Base-by-base conservation (phyloP, 2,797 vertebrate genomes). In the Bradypodion pumilum region DNA sequence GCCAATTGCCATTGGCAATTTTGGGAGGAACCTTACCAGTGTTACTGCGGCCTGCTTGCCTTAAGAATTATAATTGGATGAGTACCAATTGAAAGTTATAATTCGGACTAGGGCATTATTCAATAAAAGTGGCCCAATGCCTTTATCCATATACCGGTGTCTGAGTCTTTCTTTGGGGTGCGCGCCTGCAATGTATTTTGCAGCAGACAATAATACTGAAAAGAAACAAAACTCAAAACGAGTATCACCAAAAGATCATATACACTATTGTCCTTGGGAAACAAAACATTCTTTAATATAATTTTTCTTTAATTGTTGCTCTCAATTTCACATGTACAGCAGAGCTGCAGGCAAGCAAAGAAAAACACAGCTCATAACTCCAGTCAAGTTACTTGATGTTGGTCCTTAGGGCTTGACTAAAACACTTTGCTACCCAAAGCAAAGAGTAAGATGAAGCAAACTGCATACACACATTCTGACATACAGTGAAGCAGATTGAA, bases 231-330 rank as follows among this genome's bases (percentile, higher is more conserved):
- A 65, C 7, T 65, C 32, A 27, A 70, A 0, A 1, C 35, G 16
- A 25, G 80, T 77, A 60, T 63, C 5, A 86, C 4, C 1, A 89
- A 81, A 44, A 85, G 63, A n/a, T 7, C 81, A 62, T 5, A 60
- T 8, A 15, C 3, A 80, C 27, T 46, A 78, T 35, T 84, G 5
- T 10, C 83, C 86, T 86, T 87, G 29, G 63, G 70, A 77, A 75
- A 16, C 32, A 75, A 65, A 74, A 77, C 42, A 2, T 60, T 77
- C 42, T 49, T 56, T 70, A 32, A 35, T 15, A 1, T n/a, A n/a
- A n/a, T 49, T 25, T 46, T 29, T 40, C 68, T 75, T 77, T 5
- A 4, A 13, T 56, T 40, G 16, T 69, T 78, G 52, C 65, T 15
- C 13, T 83, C 32, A 27, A 60, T 77, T 78, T 77, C 13, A 77